Conservation (phyloP, 2,797 vertebrate species). For the Mycteria americana region DNA sequence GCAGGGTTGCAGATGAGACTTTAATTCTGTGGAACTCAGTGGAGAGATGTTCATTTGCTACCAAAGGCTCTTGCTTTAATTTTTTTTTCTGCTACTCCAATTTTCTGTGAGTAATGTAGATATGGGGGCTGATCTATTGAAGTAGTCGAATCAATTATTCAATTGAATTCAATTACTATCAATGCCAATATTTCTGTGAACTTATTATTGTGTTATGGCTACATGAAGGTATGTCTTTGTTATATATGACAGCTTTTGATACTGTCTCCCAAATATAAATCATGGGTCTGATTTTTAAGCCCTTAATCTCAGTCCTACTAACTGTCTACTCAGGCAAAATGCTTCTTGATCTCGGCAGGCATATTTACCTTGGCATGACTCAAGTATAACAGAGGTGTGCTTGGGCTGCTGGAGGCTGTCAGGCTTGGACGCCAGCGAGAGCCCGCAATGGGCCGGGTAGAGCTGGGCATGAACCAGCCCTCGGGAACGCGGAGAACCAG, state of each 20-base stretch:
- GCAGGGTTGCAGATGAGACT: neutral
- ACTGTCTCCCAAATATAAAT: neutral
- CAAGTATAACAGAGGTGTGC: neutral
- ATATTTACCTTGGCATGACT: neutral
- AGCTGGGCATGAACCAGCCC: neutral
- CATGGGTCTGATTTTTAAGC: neutral
- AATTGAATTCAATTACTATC: neutral
- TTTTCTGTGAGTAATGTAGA: constrained; percentile 10
- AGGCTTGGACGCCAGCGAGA: neutral
- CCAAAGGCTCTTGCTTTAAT: neutral
- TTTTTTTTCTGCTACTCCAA: neutral
- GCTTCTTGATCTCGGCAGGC: neutral
- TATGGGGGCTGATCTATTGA: neutral
- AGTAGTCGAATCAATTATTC: neutral
- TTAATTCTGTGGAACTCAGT: neutral
- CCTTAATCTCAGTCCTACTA: neutral
- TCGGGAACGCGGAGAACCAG: fast-evolving
- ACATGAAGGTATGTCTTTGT: neutral
- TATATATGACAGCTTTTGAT: neutral
- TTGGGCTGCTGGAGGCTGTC: neutral
- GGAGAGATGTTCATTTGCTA: neutral
- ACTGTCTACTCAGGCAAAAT: neutral
- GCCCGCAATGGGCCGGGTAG: fast-evolving
- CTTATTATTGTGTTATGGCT: neutral
- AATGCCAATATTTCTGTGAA: constrained; percentile 8